A percentile compares a stretch with the other conserved stretches of the same genome.
Evolutionary conservation across 2,888 invertebrate genomes (phyloP).

Genomic region (Troides oblongomaculatus): DNA sequence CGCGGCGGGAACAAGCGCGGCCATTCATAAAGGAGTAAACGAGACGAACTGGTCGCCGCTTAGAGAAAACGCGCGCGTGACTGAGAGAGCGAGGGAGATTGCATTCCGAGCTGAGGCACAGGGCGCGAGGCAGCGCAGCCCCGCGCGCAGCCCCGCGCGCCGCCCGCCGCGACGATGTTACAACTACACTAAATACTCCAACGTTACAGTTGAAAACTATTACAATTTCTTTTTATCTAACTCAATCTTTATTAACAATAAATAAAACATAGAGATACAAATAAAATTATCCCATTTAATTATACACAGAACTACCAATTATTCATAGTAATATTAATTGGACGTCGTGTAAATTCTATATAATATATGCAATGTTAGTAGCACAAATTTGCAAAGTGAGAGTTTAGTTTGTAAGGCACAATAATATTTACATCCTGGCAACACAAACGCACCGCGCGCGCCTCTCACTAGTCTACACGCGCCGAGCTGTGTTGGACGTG

Average conservation of each 20-base stretch:
- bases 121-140: slow-evolving; percentile 45
- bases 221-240: no score
- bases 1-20: slow-evolving; percentile 50
- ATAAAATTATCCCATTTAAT: no score
- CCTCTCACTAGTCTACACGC: slow-evolving; percentile 48
- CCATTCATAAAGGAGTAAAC: slow-evolving; percentile 71
- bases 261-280: no score
- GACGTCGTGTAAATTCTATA: no score
- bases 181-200: slow-evolving; percentile 35
- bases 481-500: slow-evolving; percentile 40
- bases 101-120: slow-evolving; percentile 58
- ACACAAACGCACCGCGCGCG: slow-evolving; percentile 38
- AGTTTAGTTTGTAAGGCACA: slow-evolving; percentile 16
- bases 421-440: slow-evolving; percentile 31
- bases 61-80: slow-evolving; percentile 55
- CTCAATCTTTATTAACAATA: no score
- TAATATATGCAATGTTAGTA: no score
- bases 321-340: no score
- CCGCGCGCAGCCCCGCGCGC: slow-evolving; percentile 35
- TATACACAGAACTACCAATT: no score
- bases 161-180: slow-evolving; percentile 35
- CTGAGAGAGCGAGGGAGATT: slow-evolving; percentile 75
- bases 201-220: slow-evolving; percentile 31
- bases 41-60: slow-evolving; percentile 50
- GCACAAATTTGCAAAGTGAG: slow-evolving; percentile 1